A percentile compares a stretch with the other conserved stretches of the same genome.
phyloP scores from a whole-genome alignment of 2,888 invertebrate genomes.

The Vanessa cardui region DNA sequence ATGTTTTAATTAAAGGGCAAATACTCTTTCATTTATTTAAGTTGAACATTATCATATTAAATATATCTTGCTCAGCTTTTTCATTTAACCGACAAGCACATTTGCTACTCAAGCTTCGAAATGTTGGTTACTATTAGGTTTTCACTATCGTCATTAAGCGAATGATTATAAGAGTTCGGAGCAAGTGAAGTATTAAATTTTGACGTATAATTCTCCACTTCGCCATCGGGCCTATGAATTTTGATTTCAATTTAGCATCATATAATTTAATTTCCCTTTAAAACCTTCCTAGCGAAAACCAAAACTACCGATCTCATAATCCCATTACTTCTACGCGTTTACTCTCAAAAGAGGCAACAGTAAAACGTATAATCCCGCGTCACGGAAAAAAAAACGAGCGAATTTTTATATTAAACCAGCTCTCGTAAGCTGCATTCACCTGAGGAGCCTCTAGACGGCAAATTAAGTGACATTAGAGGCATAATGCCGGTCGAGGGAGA shows the following conservation, averaged over 20 bases:
- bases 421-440: constrained; percentile 75
- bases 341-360: constrained; percentile 77
- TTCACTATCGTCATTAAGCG: constrained; percentile 20
- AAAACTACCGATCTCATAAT: constrained; percentile 70
- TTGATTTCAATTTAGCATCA: constrained; percentile 54
- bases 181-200: constrained; percentile 24
- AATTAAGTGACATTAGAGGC: constrained; percentile 81
- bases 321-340: constrained; percentile 77
- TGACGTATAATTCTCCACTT: constrained; percentile 32
- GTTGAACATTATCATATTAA: no score
- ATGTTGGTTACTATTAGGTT: not conserved
- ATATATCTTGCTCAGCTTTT: no score
- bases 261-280: constrained; percentile 63
- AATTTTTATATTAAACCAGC: constrained; percentile 79
- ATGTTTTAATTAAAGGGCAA: no score
- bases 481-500: constrained; percentile 74
- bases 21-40: no score
- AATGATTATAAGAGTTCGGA: constrained; percentile 19
- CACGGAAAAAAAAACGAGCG: constrained; percentile 63
- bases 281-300: constrained; percentile 55
- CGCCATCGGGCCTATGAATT: constrained; percentile 45
- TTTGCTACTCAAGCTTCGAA: no score
- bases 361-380: constrained; percentile 69
- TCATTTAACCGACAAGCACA: no score
- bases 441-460: constrained; percentile 79